Evolutionary conservation across 2,888 invertebrate genomes (phyloP), one percentile per base, ranked within the genome.

Genomic region (Ennomos fuscantarius): DNA sequence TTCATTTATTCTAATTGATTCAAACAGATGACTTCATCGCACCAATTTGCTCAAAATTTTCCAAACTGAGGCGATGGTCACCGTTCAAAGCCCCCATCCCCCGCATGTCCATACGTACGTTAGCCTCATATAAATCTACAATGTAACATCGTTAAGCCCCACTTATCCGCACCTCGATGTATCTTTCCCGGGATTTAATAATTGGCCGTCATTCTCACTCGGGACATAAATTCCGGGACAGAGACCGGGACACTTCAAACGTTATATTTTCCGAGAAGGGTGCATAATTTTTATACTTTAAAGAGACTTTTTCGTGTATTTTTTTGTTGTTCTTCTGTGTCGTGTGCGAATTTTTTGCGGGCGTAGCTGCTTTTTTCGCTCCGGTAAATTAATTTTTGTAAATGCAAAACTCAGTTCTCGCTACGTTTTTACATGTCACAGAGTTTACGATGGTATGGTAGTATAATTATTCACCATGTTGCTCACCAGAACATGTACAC

Each of bases 141-240:
- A 24, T 65, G 58, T 64, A 65, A 54, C 65, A 63, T 55, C 65
- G 61, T 69, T 58, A 69, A 71, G 58, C 61, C 45, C 52, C 72
- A 68, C 70, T 75, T 70, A 67, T 48, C 63, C 61, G 65, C 65
- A 68, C 69, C 72, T 73, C 72, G 53, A 69, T 75, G 70, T 75
- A 71, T 76, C 73, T 71, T 73, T 67, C 63, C 62, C 58, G 68
- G 68, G 68, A 67, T 72, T 75, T 67, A 65, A 69, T 75, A 71
- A 77, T 76, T 70, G 70, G 66, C 70, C 61, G 72, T 73, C 77
- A 76, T 65, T 69, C 66, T 60, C 78, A 75, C 63, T 57, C 66
- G 55, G 52, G 50, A 52, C 57, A 65, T 62, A 63, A 70, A 69
- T 63, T 62, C 55, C 55, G 61, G 69, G 39, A 62, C 48, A 62